Conservation (phyloP, 2,113 vertebrate genomes). For the Oophaga pumilio region DNA sequence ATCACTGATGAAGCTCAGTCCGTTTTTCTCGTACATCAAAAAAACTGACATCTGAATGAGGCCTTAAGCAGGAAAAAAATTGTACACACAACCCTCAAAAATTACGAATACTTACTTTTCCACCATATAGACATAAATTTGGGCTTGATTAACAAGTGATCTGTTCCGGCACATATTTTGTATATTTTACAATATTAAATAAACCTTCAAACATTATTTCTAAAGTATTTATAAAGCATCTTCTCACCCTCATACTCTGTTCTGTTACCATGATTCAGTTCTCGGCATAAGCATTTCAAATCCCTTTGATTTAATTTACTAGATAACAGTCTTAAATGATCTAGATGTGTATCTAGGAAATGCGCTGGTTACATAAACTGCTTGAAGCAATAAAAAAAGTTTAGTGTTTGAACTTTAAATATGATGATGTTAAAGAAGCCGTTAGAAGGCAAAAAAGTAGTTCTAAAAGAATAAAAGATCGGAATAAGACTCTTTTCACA, state of each 20-base stretch:
- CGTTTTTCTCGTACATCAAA: no score
- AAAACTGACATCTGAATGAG: no score
- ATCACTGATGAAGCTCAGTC: no score
- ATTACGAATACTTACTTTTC: background rate
- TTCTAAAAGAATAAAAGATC: background rate
- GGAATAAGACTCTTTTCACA: background rate
- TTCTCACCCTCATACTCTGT: background rate
- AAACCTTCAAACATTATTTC: background rate
- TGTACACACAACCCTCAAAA: background rate
- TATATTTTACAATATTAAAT: background rate
- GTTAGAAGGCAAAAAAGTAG: background rate
- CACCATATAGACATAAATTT: background rate
- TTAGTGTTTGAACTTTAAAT: slow-evolving; percentile 33
- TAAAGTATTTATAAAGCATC: background rate
- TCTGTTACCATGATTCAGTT: slow-evolving; percentile 23
- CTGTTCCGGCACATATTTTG: background rate
- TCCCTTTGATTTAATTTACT: slow-evolving; percentile 44
- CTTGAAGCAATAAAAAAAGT: slow-evolving; percentile 36
- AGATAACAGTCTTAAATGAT: slow-evolving; percentile 44
- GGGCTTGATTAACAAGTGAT: background rate
- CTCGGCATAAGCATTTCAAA: slow-evolving; percentile 8
- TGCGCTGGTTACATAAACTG: slow-evolving; percentile 28
- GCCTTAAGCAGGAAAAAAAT: no score
- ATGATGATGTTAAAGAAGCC: background rate
- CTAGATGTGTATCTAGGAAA: slow-evolving; percentile 33